Conservation (phyloP, 92 coral and sea anemone genomes). For the Micromussa lordhowensis region DNA sequence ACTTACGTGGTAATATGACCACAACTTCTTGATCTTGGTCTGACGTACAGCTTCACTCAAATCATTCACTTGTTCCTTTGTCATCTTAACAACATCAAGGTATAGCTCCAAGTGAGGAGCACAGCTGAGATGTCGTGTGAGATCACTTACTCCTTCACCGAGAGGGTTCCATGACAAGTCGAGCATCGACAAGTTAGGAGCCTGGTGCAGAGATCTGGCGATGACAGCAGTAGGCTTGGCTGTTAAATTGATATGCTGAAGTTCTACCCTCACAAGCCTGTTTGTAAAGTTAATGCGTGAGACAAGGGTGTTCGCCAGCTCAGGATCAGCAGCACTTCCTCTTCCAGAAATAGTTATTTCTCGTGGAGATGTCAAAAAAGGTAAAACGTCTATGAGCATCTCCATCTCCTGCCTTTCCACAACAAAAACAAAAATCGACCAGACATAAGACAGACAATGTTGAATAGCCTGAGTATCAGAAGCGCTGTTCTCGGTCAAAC, state of each 20-base stretch:
- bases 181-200: not conserved
- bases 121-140: conserved; percentile 6
- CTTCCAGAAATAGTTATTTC: rapidly evolving
- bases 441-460: not conserved
- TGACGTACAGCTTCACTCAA: conserved; percentile 16
- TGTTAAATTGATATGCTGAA: not conserved
- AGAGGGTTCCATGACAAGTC: conserved; percentile 2
- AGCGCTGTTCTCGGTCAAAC: not conserved
- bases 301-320: not conserved
- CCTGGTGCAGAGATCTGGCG: conserved; percentile 11
- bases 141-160: conserved; percentile 19
- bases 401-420: not conserved
- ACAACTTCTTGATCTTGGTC: not conserved
- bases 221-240: not conserved
- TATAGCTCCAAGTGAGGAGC: not conserved
- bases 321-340: not conserved
- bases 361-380: not conserved
- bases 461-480: not conserved
- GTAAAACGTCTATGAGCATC: not conserved
- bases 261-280: not conserved
- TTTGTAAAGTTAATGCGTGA: not conserved
- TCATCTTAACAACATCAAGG: not conserved
- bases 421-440: no score
- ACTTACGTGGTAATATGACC: not conserved
- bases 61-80: conserved; percentile 16